A percentile compares a stretch with the other conserved stretches of the same genome.
These are phyloP conservation scores for Drosophila bipectinata DNA, from an alignment of 1,140 invertebrate genomes.

Conservation along the genomic window DNA sequence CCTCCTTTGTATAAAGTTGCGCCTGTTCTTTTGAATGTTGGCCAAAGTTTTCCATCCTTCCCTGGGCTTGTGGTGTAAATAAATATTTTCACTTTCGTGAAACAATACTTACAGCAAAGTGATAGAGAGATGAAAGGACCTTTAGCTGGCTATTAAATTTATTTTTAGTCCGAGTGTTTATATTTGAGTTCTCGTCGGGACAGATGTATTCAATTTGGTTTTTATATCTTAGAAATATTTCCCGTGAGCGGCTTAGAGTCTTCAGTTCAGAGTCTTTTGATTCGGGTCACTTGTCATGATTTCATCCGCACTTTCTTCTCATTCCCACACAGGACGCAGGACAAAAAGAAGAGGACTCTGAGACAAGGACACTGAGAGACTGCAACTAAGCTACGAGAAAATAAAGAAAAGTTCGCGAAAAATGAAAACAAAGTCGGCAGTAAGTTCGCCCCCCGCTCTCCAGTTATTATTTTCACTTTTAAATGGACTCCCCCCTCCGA, in stretches of 20 bases:
- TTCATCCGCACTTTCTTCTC: constrained; percentile 23
- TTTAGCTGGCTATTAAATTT: not conserved
- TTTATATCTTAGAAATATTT: not conserved
- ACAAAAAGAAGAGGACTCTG: constrained; percentile 1
- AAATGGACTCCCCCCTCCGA: constrained; percentile 14
- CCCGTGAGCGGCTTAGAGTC: constrained; percentile 23
- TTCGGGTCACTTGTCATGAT: constrained; percentile 40
- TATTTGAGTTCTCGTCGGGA: constrained; percentile 2
- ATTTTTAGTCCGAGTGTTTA: constrained; percentile 4
- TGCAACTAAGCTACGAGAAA: constrained; percentile 20
- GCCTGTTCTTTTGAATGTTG: constrained; percentile 22
- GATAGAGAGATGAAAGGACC: not conserved
- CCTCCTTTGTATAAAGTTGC: constrained; percentile 1
- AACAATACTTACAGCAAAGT: constrained; percentile 16
- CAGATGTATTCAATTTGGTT: not conserved
- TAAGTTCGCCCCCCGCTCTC: constrained; percentile 2
- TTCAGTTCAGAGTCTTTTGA: constrained; percentile 8
- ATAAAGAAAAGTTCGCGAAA: constrained; percentile 43
- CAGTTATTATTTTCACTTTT: constrained; percentile 23
- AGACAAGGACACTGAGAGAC: constrained; percentile 20
- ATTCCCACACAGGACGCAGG: constrained; percentile 1
- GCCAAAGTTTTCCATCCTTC: constrained; percentile 20
- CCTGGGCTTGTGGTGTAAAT: not conserved
- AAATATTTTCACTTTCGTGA: constrained; percentile 22
- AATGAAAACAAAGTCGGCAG: constrained; percentile 45